Base-by-base conservation (phyloP, 2,888 invertebrate species). In the Coleophora deauratella region DNA sequence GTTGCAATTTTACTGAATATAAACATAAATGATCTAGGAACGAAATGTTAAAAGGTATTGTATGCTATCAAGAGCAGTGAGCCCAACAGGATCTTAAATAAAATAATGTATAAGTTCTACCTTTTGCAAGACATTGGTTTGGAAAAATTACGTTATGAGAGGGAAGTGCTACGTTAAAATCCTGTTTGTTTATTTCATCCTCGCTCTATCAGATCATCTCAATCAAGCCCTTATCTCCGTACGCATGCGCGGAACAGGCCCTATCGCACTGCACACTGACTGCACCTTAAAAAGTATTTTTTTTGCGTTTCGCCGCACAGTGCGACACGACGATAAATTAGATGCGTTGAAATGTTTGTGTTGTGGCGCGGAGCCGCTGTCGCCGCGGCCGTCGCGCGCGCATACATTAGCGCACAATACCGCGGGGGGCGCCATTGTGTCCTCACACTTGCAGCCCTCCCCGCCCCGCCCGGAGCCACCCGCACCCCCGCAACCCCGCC, bases 281-380 rank as follows among this genome's bases (percentile, higher is more conserved):
- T 27, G 35, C 59, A 56, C 70, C 76, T 77, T 78, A 80, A 79
- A 54, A 56, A 10, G 49, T 47, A 64, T 69, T 72, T 78, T 81
- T 81, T 81, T 80, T 79, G 77, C 77, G 74, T 61, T 59, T 47
- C 55, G 59, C 62, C 59, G 59, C 64, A 55, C 59, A 50, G 59
- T 63, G 66, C 67, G 71, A 75, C 72, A 74, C 61, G 70, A 75
- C 74, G 61, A 80, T 81, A 81, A 80, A 81, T 80, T 78, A 78
- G 74, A 72, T 75, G 79, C 79, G 80, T 80, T 81, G 81, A 82
- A 80, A 78, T 80, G 80, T 82, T 81, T 80, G 80, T 80, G 79
- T 80, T 78, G 74, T 76, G 65, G 65, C 70, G 70, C 67, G 62
- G 57, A 62, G 67, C 62, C 68, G 72, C 65, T 62, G 75, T 67